Evolutionary conservation across 2,888 invertebrate genomes (phyloP), one percentile per base, ranked within the genome.

Genomic region (Macrophya alboannulata): DNA sequence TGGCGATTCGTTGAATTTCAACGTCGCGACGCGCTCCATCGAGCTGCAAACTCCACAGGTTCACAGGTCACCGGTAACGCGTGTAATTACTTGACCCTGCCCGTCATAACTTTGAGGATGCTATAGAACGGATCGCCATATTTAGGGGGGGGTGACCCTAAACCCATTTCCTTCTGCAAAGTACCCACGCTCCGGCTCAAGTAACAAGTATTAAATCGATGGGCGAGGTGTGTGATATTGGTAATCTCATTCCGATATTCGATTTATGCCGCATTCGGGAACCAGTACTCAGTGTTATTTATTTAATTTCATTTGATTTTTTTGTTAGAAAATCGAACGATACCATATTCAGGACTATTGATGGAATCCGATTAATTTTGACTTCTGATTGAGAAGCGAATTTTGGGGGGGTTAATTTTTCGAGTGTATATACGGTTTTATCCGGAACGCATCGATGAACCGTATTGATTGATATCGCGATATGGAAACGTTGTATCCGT

Each of bases 21-120:
- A 1, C 59, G 43, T 62, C 59, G 62, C n/a, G 43, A 12, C 48
- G 21, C 51, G 83, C 68, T 83, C 37, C 55, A 68, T 68, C 68
- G 68, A 31, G 37, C 40, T 48, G 83, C 15, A 71, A 65, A 71
- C 65, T 83, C 83, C 83, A 83, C 83, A 83, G 68, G 83, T 83
- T 83, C 71, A 83, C 83, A 71, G 83, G 83, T 83, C 83, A 83
- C 68, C 71, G 83, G 83, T 83, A 83, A 83, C 83, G 43, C 83
- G 45, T 45, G 83, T 83, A 83, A 83, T 83, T 83, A 83, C 68
- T 83, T 83, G 83, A 83, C 83, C 83, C 83, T 68, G n/a, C 83
- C 68, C 68, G 68, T 83, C 83, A 68, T 68, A 83, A 83, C 83
- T 83, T 83, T 71, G 48, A 83, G 83, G 68, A 51, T 37, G 40